Conservation (phyloP, 2,797 vertebrate species). For the Pyrocephalus nanus region DNA sequence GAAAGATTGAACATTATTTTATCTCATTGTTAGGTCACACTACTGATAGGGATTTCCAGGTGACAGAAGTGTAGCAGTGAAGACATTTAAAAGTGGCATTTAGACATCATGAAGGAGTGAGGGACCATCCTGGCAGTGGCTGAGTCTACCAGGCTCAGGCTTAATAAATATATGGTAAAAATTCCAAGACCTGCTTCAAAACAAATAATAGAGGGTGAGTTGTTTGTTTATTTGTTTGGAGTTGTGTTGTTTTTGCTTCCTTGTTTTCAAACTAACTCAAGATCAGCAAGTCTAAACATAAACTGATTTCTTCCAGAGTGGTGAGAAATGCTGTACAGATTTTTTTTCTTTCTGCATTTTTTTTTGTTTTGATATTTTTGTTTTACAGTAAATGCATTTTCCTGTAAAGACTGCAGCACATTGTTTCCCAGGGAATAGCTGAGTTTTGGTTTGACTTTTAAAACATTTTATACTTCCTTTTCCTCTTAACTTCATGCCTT, state of each 20-base stretch:
- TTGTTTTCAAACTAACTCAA: not conserved
- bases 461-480: not conserved
- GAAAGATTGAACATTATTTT: not conserved
- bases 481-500: not conserved
- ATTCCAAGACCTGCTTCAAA: not conserved
- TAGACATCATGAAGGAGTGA: not conserved
- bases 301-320: not conserved
- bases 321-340: not conserved
- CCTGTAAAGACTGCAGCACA: not conserved
- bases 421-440: not conserved
- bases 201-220: not conserved
- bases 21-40: not conserved
- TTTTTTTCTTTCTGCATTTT: not conserved
- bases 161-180: not conserved
- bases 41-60: not conserved
- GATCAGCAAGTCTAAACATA: not conserved
- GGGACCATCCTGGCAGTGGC: not conserved
- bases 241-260: not conserved
- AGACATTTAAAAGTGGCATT: not conserved
- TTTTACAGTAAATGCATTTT: not conserved
- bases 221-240: rapidly evolving
- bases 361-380: not conserved
- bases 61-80: not conserved
- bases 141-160: not conserved
- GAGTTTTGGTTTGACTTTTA: not conserved